phyloP scores from a whole-genome alignment of 92 coral and sea anemone species.

The Montipora capitata region DNA sequence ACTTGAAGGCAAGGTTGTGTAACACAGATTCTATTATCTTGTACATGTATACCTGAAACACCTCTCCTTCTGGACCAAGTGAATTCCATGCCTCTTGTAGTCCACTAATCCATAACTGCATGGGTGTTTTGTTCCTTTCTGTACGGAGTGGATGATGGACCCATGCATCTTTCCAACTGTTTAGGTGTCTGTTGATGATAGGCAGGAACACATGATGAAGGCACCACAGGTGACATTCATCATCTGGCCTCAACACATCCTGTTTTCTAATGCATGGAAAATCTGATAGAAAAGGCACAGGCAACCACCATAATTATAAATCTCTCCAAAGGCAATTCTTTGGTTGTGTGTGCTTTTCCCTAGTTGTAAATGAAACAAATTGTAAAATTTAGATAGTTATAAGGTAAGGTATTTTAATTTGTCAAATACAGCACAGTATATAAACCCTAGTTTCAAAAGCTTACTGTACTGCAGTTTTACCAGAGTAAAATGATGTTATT shows the following conservation, averaged over 20 bases:
- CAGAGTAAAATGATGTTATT: not conserved
- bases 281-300: conserved; percentile 53
- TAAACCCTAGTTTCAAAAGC: not conserved
- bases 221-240: conserved; percentile 80
- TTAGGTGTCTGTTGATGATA: conserved; percentile 63
- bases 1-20: not conserved
- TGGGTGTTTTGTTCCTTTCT: conserved; percentile 71
- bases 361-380: not conserved
- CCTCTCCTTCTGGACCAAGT: conserved; percentile 46
- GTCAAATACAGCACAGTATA: not conserved
- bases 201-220: conserved; percentile 76
- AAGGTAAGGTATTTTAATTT: not conserved
- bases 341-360: conserved; percentile 76
- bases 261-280: conserved; percentile 55
- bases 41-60: conserved; percentile 53
- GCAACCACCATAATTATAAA: conserved; percentile 66
- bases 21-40: not conserved
- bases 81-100: conserved; percentile 62
- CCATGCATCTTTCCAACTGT: conserved; percentile 76
- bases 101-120: conserved; percentile 79
- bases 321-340: conserved; percentile 75
- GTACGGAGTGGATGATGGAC: conserved; percentile 77
- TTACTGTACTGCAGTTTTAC: not conserved
- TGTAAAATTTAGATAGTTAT: not conserved
- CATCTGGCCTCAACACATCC: conserved; percentile 39